phyloP scores from a whole-genome alignment of 2,113 vertebrate genomes.

The Macquaria australasica region DNA sequence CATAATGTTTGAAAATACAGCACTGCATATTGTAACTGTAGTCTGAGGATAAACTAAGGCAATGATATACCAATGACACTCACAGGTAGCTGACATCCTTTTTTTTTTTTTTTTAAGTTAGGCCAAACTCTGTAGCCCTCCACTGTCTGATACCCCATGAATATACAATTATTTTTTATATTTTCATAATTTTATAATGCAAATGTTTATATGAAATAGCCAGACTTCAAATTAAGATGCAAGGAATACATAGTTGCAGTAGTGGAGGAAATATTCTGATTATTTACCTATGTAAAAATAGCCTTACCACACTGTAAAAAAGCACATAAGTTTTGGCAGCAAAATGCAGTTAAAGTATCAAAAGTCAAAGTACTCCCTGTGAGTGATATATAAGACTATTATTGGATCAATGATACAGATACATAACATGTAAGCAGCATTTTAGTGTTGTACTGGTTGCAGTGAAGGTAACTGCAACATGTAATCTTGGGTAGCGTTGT shows the following conservation, averaged over 20 bases:
- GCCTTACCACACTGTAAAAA: not conserved
- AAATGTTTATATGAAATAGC: not conserved
- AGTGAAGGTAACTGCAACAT: not conserved
- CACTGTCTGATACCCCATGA: not conserved
- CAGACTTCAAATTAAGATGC: not conserved
- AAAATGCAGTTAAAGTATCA: not conserved
- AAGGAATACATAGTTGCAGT: not conserved
- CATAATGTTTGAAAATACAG: constrained; percentile 49
- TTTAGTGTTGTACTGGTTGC: not conserved
- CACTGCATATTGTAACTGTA: constrained; percentile 16
- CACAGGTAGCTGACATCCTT: constrained; percentile 1
- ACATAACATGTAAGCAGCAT: not conserved
- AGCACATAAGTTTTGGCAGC: too few species aligned
- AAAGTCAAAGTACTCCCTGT: not conserved
- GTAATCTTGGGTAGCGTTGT: not conserved
- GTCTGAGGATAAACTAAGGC: constrained; percentile 29
- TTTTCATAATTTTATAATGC: not conserved
- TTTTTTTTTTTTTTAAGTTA: not conserved
- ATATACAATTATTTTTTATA: not conserved
- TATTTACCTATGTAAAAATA: not conserved
- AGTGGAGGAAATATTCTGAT: not conserved
- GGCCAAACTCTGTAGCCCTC: not conserved
- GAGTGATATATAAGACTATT: not conserved
- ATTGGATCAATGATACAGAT: not conserved
- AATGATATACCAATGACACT: constrained; percentile 38